A percentile compares a stretch with the other conserved stretches of the same genome.
phyloP scores from a whole-genome alignment of 1,140 invertebrate species.

The Aphelenchoides fujianensis region DNA sequence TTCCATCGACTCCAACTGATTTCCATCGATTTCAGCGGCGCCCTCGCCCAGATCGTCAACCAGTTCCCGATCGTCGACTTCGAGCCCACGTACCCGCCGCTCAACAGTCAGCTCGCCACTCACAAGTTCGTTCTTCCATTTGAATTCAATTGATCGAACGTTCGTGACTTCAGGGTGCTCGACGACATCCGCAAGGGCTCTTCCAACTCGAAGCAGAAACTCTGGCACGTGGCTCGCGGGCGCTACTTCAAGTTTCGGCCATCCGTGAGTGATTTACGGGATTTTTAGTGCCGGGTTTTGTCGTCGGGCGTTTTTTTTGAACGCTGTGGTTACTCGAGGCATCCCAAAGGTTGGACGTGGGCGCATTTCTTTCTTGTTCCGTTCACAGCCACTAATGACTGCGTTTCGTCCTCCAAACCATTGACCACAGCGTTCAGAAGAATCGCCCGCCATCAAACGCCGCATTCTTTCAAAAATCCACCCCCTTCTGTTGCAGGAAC shows the following conservation, averaged over 20 bases:
- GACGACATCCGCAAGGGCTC: constrained; percentile 31
- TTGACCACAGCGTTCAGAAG: too few species aligned
- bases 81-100: constrained; percentile 35
- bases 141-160: constrained; percentile 16
- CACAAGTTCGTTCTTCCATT: constrained; percentile 30
- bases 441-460: too few species aligned
- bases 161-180: constrained; percentile 47
- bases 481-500: constrained; percentile 22
- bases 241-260: constrained; percentile 54
- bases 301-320: too few species aligned
- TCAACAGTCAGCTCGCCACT: constrained; percentile 32
- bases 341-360: too few species aligned
- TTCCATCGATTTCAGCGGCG: constrained; percentile 37
- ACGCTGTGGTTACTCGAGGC: too few species aligned
- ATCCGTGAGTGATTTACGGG: too few species aligned
- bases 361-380: too few species aligned
- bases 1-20: too few species aligned
- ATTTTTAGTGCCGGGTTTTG: too few species aligned
- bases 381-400: too few species aligned
- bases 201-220: constrained; percentile 29
- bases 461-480: constrained; percentile 14
- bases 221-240: constrained; percentile 34
- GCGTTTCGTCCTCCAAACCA: too few species aligned
- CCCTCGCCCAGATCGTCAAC: constrained; percentile 22
- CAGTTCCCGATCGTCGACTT: constrained; percentile 31